Base-by-base conservation (phyloP, 2,113 vertebrate species). In the Scolopax mira region DNA sequence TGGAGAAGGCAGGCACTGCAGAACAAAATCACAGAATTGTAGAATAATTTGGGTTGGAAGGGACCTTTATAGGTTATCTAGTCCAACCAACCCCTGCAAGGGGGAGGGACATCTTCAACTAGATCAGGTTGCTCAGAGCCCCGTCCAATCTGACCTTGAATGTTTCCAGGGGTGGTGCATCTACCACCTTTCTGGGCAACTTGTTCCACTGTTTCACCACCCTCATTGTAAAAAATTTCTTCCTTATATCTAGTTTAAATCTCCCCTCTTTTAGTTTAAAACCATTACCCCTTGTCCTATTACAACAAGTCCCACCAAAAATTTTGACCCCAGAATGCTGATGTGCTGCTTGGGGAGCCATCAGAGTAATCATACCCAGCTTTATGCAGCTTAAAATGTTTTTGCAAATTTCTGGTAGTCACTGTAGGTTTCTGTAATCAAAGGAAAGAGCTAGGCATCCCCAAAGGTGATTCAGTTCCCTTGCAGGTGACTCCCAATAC, bases 321-420 rank as follows among this genome's bases (percentile, higher is more conserved):
- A 21, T 18, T 27, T 37, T 35, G 33, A 35, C n/a, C 18, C 21
- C 4, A 0, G 83, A 88, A 85, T n/a, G 25, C 3, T 55, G 72
- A 5, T 1, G 0, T 35, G 33, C 60, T 27, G 2, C 27, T 52
- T 0, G 0, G 11, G 16, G 13, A 23, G 51, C 41, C 28, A 41
- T 41, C 18, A 8, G 19, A 22, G 52, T 46, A 27, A 88, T 91
- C 57, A 23, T 33, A 30, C 6, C 1, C 10, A 64, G 18, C 5
- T 73, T 61, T 65, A 17, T 37, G 33, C 11, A 41, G 17, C 18
- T 78, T 1, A 0, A 18, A 64, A 27, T 25, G 22, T 5, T 48
- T 85, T 91, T 78, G 18, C 44, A 28, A 61, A 21, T 72, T 92
- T 81, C 15, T 1, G 2, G 13, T 31, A 3, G 12, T 44, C 60